A percentile compares a stretch with the other conserved stretches of the same genome.
Evolutionary conservation across 2,113 vertebrate genomes (phyloP).

Genomic region (Crotalus helleri): DNA sequence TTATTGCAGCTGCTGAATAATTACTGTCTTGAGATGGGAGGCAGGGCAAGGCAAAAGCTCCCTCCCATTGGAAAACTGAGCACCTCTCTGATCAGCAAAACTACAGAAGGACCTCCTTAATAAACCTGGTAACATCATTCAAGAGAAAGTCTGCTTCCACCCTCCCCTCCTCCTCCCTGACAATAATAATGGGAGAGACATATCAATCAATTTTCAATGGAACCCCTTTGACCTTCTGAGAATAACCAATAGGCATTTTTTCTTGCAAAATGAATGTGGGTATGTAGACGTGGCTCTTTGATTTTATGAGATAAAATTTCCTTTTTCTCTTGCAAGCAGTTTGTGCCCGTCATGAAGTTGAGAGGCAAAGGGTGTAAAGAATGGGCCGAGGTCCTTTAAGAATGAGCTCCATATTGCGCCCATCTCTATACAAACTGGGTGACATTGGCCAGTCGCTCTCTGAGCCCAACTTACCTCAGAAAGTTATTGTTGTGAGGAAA

Average conservation of each 20-base stretch:
- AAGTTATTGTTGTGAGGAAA: neutral
- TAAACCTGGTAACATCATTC: neutral
- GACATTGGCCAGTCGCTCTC: neutral
- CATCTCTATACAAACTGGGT: neutral
- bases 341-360: neutral
- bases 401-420: neutral
- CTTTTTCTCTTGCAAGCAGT: too few relatives aligned
- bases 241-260: neutral
- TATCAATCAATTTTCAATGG: neutral
- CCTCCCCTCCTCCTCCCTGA: neutral
- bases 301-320: neutral
- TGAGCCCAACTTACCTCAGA: neutral
- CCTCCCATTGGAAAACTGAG: neutral
- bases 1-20: neutral
- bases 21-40: neutral
- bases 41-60: neutral
- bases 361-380: neutral
- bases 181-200: neutral
- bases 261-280: neutral
- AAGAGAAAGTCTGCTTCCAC: neutral
- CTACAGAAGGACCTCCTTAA: neutral
- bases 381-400: neutral
- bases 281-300: neutral
- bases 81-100: neutral
- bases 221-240: neutral